Evolutionary conservation across 1,140 invertebrate genomes (phyloP), one percentile per base, ranked within the genome.

Genomic region (Nasonia longicornis): DNA sequence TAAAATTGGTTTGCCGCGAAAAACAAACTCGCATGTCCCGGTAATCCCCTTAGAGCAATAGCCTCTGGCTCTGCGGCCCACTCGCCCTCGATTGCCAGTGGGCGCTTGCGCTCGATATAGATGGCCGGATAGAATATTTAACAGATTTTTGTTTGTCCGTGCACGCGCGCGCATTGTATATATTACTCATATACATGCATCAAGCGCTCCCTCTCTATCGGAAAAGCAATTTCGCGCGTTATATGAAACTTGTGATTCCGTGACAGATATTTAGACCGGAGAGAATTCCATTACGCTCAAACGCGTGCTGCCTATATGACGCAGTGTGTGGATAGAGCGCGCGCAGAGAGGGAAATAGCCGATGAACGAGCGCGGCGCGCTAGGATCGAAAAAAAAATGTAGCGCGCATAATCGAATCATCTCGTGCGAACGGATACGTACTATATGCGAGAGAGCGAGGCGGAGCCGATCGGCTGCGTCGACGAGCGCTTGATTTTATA

Each of bases 211-310:
- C 35, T 42, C 35, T 52, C 1, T 74, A 74, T 63, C 52, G 72
- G 72, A 74, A 74, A 74, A 74, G 12, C 48, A 58, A 74, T 74
- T 58, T 58, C 26, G 22, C 48, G 72, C 48, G 72, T 74, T 74
- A 31, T 63, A 63, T 74, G 26, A 63, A 58, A 74, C 72, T 63
- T 74, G 71, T 73, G 42, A 73, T 48, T 73, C 42, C 52, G 48
- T 74, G 72, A 74, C 58, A 35, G 52, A 74, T 31, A 74, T 74
- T 74, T 74, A 74, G 72, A 58, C 11, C 48, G 26, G 14, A 22
- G 26, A 22, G 26, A 74, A 58, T 74, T 58, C 72, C 52, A 63
- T 58, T 74, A 63, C 22, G 48, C 72, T 63, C 72, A 45, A 73
- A 48, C 71, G 42, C 26, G 22, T 7, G 66, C 22, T 12, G 58